Evolutionary conservation across 2,888 invertebrate species (phyloP).

Genomic region (Erebia palarica): DNA sequence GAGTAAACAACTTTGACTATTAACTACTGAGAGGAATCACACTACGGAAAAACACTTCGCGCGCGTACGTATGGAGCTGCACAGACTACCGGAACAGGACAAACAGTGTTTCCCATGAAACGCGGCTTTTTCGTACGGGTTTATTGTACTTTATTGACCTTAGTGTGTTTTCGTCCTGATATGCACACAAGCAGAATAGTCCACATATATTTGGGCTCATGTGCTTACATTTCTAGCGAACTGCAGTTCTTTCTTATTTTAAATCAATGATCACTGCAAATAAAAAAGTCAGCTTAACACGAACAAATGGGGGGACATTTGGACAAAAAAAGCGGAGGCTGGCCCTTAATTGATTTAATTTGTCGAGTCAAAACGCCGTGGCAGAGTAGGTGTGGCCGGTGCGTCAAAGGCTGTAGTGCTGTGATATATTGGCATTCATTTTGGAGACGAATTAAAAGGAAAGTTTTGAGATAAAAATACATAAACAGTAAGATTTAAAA

Average conservation of each 20-base stretch:
- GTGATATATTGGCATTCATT: slow-evolving; percentile 29
- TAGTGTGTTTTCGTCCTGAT: too few relatives aligned
- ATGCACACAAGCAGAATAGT: too few relatives aligned
- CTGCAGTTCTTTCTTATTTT: neutral
- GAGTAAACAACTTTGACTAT: too few relatives aligned
- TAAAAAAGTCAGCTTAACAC: slow-evolving; percentile 65
- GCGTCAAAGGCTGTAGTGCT: slow-evolving; percentile 29
- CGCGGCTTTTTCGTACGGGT: too few relatives aligned
- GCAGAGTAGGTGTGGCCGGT: slow-evolving; percentile 51
- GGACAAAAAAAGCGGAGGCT: slow-evolving; percentile 61
- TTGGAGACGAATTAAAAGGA: neutral
- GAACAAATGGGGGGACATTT: slow-evolving; percentile 69
- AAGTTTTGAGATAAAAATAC: neutral
- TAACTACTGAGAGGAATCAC: too few relatives aligned
- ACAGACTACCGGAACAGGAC: too few relatives aligned
- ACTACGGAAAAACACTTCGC: too few relatives aligned
- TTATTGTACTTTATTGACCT: too few relatives aligned
- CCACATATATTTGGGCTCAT: too few relatives aligned
- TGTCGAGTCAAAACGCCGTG: slow-evolving; percentile 69
- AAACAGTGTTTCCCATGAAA: too few relatives aligned
- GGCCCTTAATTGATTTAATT: slow-evolving; percentile 79
- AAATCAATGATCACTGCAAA: slow-evolving; percentile 38
- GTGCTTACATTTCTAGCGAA: neutral
- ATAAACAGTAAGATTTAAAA: neutral
- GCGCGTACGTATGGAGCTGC: too few relatives aligned